Evolutionary conservation across 2,797 vertebrate genomes (phyloP).

Genomic region (Gambusia yucatana): DNA sequence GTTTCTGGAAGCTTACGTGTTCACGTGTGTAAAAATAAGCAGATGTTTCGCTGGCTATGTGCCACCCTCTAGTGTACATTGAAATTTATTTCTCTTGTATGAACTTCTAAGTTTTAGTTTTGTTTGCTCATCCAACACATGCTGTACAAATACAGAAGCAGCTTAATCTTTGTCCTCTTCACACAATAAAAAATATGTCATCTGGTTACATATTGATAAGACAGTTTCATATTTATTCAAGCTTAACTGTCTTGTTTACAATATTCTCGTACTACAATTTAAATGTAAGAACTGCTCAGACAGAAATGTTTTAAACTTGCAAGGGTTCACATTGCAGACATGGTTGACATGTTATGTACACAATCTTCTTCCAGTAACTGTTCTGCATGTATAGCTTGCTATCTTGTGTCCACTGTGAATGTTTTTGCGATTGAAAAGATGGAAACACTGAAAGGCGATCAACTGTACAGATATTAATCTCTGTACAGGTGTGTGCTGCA

Average conservation of each 20-base stretch:
- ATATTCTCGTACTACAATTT: background rate
- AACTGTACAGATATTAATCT: background rate
- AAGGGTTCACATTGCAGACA: background rate
- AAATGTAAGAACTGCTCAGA: background rate
- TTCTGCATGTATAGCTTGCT: background rate
- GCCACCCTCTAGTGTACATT: slow-evolving; percentile 36
- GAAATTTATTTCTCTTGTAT: background rate
- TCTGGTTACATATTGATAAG: background rate
- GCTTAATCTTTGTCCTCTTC: background rate
- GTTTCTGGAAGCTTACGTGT: background rate
- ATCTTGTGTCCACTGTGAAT: background rate
- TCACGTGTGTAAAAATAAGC: background rate
- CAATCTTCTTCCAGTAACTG: background rate
- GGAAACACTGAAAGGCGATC: background rate
- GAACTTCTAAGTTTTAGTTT: background rate
- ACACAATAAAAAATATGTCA: background rate
- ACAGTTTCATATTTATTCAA: background rate
- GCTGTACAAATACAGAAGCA: background rate
- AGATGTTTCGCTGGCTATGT: slow-evolving; percentile 14
- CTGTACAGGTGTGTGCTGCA: background rate
- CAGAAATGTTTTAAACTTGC: background rate
- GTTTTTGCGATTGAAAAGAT: background rate
- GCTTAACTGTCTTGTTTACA: background rate
- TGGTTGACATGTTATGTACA: background rate
- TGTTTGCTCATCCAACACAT: background rate